Evolutionary conservation across 2,888 invertebrate species (phyloP).

Genomic region (Dryadula phaetusa): DNA sequence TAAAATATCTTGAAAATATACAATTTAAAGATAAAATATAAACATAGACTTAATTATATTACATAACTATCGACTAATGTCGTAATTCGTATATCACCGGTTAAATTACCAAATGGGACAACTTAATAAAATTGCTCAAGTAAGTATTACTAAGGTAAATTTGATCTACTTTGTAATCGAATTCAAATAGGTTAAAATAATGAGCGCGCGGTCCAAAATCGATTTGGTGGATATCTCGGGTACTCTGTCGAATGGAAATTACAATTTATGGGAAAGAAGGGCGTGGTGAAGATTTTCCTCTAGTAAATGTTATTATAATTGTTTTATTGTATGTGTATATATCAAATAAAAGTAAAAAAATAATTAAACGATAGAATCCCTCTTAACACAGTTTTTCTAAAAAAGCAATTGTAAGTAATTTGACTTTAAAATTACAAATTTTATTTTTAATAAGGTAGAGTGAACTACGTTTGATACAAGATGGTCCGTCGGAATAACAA

Average conservation of each 20-base stretch:
- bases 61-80: conserved; percentile 18
- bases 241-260: conserved; percentile 50
- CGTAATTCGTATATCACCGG: conserved; percentile 40
- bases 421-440: not conserved
- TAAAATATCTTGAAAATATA: not conserved
- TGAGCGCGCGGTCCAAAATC: conserved; percentile 50
- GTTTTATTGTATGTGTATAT: conserved; percentile 26
- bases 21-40: not conserved
- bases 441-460: conserved; percentile 17
- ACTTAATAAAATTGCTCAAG: conserved; percentile 57
- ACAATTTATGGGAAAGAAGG: conserved; percentile 47
- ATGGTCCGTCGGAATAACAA: conserved; percentile 48
- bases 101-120: conserved; percentile 56
- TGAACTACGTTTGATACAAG: conserved; percentile 26
- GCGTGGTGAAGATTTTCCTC: conserved; percentile 46
- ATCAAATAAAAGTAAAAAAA: not conserved
- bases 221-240: conserved; percentile 47
- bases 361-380: no score
- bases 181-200: conserved; percentile 50
- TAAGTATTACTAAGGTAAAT: conserved; percentile 41
- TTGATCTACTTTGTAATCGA: conserved; percentile 47
- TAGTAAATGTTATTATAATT: conserved; percentile 31
- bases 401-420: no score
- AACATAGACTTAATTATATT: not conserved
- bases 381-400: no score